A percentile compares a stretch with the other conserved stretches of the same genome.
Evolutionary conservation across 2,888 invertebrate genomes (phyloP).

Genomic region (Halocaridina rubra): DNA sequence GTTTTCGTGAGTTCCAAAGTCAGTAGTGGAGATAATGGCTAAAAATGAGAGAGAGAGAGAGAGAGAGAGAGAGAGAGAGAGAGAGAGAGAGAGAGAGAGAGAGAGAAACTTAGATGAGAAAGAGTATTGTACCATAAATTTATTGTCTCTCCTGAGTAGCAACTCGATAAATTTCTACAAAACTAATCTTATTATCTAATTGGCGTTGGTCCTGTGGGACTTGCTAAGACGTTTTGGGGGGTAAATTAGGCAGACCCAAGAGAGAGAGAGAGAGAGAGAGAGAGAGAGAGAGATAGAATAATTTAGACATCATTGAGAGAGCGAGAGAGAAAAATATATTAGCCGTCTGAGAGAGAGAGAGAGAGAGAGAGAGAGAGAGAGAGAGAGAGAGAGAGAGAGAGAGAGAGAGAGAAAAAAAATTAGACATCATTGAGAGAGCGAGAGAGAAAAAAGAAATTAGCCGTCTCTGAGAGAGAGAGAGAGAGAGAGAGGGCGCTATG

Average conservation of each 20-base stretch:
- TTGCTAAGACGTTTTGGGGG: background rate
- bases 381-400: background rate
- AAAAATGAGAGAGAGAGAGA: background rate
- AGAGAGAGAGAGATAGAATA: too few species aligned
- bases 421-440: background rate
- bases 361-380: background rate
- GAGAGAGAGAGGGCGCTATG: constrained; percentile 24
- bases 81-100: background rate
- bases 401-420: background rate
- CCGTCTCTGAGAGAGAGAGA: constrained; percentile 5
- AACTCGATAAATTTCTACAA: background rate
- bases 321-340: background rate
- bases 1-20: too few species aligned
- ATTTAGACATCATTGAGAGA: too few species aligned
- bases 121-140: background rate
- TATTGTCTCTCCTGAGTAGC: background rate
- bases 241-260: background rate
- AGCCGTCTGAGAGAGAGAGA: background rate
- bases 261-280: too few species aligned
- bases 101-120: background rate
- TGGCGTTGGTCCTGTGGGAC: background rate
- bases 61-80: background rate
- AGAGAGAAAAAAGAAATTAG: background rate
- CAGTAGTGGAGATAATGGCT: too few species aligned
- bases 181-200: background rate